Evolutionary conservation across 1,140 invertebrate species (phyloP).

Genomic region (Aphis gossypii): DNA sequence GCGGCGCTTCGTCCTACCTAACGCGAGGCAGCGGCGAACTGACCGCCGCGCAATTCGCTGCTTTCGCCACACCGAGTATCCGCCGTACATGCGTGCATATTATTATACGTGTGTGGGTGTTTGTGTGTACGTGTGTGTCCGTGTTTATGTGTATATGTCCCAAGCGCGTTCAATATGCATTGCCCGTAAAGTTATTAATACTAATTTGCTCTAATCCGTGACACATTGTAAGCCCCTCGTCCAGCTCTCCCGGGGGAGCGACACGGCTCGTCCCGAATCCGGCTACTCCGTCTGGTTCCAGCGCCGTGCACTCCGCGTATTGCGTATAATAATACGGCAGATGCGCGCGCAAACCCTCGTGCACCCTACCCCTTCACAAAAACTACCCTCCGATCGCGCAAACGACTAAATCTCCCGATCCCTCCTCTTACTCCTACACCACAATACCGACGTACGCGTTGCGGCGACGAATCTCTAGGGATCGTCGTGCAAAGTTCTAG

Average conservation of each 20-base stretch:
- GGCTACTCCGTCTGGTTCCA: neutral
- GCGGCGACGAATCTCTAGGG: neutral
- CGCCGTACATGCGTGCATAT: neutral
- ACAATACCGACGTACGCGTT: neutral
- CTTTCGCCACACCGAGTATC: neutral
- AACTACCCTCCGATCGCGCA: neutral
- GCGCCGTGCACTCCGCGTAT: neutral
- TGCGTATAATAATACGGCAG: neutral
- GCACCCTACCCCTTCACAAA: neutral
- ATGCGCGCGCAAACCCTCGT: neutral
- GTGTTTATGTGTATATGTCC: neutral
- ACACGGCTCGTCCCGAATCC: neutral
- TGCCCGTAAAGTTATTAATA: constrained; percentile 53
- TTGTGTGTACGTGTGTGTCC: neutral
- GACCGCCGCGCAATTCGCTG: neutral
- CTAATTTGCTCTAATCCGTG: constrained; percentile 56
- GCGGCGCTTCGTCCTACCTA: neutral
- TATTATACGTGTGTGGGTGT: neutral
- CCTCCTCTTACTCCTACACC: neutral
- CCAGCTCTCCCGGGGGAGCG: constrained; percentile 13
- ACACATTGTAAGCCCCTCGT: constrained; percentile 44
- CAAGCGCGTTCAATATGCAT: constrained; percentile 36
- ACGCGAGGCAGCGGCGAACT: neutral
- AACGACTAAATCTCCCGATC: neutral
- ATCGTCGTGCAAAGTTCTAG: neutral